Evolutionary conservation across 2,888 invertebrate genomes (phyloP), one percentile per base, ranked within the genome.

Genomic region (Calameuta idolon): DNA sequence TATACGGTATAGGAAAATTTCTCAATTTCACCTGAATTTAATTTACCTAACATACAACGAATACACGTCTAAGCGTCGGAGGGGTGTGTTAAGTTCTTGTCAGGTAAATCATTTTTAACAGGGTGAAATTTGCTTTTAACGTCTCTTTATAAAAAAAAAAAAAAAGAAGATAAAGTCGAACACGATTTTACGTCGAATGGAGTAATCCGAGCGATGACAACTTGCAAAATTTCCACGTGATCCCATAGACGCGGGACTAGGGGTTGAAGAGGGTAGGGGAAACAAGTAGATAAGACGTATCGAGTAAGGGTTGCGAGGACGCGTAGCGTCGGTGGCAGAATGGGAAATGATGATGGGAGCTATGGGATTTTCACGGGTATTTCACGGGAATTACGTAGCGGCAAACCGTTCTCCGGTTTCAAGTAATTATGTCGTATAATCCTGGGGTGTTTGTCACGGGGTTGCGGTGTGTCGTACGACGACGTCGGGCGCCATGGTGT

Each of bases 371-470:
- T 86, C 84, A 79, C 79, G 85, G 85, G 85, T 87, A 87, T 88
- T 87, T 86, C 86, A 87, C 85, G 84, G 85, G 87, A 87, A 89
- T 88, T 87, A 86, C 85, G 80, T 55, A 2, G 71, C 71, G 71
- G 31, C 78, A 75, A 82, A 81, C 80, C 84, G 82, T 83, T 88
- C 88, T 90, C 90, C 87, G 88, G 87, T 90, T 91, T 89, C 90
- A 82, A 87, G 88, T 89, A 90, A 91, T 91, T 91, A 91, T 88
- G 88, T 86, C 88, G 90, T 87, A 90, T 90, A 90, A 90, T 90
- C 90, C 88, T 85, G 79, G 85, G 87, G 87, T 84, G 90, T 89
- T 90, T 89, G 90, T 89, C 89, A 89, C 87, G 84, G 84, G 78
- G 78, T 75, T 75, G 75, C 37, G 78, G 78, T 69, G 78, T 75